Percentiles rank a stretch among this genome's conserved stretches.
These are phyloP conservation scores for Mormyrus proboscirostris DNA, from an alignment of 2,797 vertebrate genomes.

Conservation along the genomic window DNA sequence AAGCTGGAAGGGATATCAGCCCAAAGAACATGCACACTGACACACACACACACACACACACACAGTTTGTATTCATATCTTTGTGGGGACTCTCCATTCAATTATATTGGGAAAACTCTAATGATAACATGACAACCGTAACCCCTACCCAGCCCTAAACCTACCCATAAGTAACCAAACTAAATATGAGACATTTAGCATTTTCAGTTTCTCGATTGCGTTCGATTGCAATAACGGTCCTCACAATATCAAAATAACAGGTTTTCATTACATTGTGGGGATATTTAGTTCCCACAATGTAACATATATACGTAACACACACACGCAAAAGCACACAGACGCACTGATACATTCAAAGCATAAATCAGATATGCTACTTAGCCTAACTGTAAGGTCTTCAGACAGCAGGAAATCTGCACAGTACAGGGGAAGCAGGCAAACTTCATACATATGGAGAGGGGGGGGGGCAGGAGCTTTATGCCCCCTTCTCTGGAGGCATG, in stretches of 20 bases:
- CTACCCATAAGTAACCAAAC: not conserved
- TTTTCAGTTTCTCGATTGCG: not conserved
- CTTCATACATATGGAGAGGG: not conserved
- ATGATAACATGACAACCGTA: not conserved
- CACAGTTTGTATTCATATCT: not conserved
- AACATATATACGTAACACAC: not conserved
- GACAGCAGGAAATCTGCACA: not conserved
- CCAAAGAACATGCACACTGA: not conserved
- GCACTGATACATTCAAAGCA: not conserved
- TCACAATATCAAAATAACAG: not conserved
- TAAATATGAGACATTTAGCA: not conserved
- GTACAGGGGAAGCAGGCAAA: not conserved
- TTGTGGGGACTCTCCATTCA: not conserved
- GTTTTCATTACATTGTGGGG: not conserved
- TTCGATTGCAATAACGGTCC: not conserved
- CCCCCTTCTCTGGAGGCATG: not conserved
- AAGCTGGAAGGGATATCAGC: not conserved
- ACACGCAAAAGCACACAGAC: not conserved
- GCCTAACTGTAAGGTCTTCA: not conserved
- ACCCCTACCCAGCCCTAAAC: not conserved
- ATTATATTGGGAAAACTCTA: not conserved
- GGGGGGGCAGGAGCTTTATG: not conserved
- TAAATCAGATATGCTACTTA: not conserved
- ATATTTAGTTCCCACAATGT: not conserved
- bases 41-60: not conserved